Conservation (phyloP, 2,888 invertebrate species). For the Scaeva pyrastri region DNA sequence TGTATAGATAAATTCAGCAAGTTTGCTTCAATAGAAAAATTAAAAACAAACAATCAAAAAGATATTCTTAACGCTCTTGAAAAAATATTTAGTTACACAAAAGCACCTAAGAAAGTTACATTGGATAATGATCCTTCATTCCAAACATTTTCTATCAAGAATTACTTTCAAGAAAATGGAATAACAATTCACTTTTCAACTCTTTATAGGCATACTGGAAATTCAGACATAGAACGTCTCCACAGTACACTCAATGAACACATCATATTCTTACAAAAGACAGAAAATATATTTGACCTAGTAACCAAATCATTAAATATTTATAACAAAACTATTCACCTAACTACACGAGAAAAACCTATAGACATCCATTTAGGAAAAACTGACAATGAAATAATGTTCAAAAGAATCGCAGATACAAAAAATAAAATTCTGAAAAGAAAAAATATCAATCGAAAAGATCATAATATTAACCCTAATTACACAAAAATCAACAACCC, state of each 20-base stretch:
- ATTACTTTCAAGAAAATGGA: slow-evolving; percentile 36
- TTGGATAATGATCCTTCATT: slow-evolving; percentile 50
- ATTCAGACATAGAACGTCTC: slow-evolving; percentile 56
- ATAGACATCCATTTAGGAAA: slow-evolving; percentile 7
- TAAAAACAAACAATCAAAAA: slow-evolving; percentile 24
- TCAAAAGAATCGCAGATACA: background rate
- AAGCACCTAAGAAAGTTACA: slow-evolving; percentile 28
- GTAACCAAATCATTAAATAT: slow-evolving; percentile 18
- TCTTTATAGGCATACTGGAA: slow-evolving; percentile 53
- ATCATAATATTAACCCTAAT: background rate
- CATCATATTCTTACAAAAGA: background rate
- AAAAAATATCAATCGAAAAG: background rate
- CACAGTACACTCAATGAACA: slow-evolving; percentile 20
- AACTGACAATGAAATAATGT: background rate
- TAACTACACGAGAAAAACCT: slow-evolving; percentile 1
- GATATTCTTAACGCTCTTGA: slow-evolving; percentile 24
- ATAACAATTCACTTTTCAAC: slow-evolving; percentile 55
- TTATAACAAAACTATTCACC: slow-evolving; percentile 23
- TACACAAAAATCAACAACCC: slow-evolving; percentile 5
- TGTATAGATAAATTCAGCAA: slow-evolving; percentile 47
- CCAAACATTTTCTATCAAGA: slow-evolving; percentile 32
- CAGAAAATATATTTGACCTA: slow-evolving; percentile 1
- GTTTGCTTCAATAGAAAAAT: slow-evolving; percentile 23
- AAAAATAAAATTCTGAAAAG: background rate
- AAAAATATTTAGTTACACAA: background rate